Evolutionary conservation across 2,888 invertebrate species (phyloP).

Genomic region (Nomada hirtipes): DNA sequence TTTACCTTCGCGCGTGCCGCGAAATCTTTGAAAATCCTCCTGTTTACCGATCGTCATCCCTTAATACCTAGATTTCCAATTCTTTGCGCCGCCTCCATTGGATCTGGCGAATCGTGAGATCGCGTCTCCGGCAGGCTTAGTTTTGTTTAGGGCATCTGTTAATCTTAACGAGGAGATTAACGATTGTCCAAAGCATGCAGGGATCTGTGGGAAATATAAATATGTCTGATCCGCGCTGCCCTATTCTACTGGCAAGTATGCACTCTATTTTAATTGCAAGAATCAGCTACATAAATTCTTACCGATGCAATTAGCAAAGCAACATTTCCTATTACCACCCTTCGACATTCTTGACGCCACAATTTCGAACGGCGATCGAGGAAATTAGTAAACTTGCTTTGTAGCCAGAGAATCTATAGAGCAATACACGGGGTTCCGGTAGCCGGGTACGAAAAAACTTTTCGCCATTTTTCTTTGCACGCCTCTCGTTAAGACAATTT

Average conservation of each 20-base stretch:
- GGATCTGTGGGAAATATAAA: no score
- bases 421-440: constrained; percentile 55
- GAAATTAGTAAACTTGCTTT: constrained; percentile 63
- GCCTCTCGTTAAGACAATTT: constrained; percentile 76
- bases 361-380: constrained; percentile 34
- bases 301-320: constrained; percentile 44
- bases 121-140: not conserved
- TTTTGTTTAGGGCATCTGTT: not conserved
- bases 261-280: no score
- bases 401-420: constrained; percentile 55
- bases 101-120: not conserved
- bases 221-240: no score
- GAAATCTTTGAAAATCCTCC: constrained; percentile 38
- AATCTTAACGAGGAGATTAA: no score
- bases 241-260: no score
- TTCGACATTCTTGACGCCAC: constrained; percentile 20
- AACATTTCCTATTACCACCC: not conserved
- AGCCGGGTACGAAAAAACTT: constrained; percentile 68
- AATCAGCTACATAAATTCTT: constrained; percentile 2
- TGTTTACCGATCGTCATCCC: constrained; percentile 23
- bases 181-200: no score
- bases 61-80: constrained; percentile 32
- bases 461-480: constrained; percentile 72
- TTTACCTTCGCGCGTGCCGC: constrained; percentile 54
- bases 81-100: not conserved